phyloP scores from a whole-genome alignment of 2,888 invertebrate genomes.

The Cryptophagus acutangulus region DNA sequence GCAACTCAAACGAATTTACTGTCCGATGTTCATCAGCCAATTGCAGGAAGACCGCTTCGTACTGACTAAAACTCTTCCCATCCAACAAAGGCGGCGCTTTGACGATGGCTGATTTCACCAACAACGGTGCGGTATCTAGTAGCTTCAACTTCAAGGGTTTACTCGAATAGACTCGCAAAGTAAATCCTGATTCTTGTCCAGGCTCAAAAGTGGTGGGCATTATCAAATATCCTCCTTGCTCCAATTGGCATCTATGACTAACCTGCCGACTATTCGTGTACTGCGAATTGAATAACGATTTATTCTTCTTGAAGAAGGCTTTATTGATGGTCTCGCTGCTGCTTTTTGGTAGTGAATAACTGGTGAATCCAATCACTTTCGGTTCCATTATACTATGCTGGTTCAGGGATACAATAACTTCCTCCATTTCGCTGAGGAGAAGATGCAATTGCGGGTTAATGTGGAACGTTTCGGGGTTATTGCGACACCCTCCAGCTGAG shows the following conservation, averaged over 20 bases:
- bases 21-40: conserved; percentile 86
- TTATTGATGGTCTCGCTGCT: conserved; percentile 72
- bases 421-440: conserved; percentile 72
- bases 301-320: conserved; percentile 77
- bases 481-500: conserved; percentile 84
- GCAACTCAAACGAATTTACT: conserved; percentile 85
- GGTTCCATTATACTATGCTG: conserved; percentile 91
- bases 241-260: conserved; percentile 59
- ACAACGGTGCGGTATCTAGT: conserved; percentile 61
- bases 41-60: conserved; percentile 85
- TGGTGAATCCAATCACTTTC: conserved; percentile 87
- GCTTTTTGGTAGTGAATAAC: conserved; percentile 68
- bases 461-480: conserved; percentile 87
- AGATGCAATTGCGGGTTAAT: conserved; percentile 88
- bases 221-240: conserved; percentile 76
- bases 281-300: conserved; percentile 81
- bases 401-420: conserved; percentile 78
- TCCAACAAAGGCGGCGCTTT: conserved; percentile 67
- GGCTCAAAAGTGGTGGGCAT: conserved; percentile 90
- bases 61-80: conserved; percentile 73
- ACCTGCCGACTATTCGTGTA: conserved; percentile 91
- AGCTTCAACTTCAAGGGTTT: conserved; percentile 73
- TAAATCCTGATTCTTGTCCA: conserved; percentile 83
- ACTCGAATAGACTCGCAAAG: conserved; percentile 73
- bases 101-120: conserved; percentile 69